Evolutionary conservation across 2,888 invertebrate species (phyloP).

Genomic region (Eupelmus urozonus): DNA sequence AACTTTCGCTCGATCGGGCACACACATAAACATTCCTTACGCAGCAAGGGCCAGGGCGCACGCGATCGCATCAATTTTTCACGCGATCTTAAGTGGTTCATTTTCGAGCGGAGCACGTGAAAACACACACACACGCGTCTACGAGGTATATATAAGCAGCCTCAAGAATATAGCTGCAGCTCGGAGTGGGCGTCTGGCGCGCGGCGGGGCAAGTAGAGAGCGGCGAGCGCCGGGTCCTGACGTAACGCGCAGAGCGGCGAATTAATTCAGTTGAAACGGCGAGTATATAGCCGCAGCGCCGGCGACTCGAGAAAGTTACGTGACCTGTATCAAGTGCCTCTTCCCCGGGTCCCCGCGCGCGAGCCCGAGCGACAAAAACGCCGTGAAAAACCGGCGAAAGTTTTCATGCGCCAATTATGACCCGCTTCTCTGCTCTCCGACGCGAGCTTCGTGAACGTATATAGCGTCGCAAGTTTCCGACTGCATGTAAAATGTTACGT

Average conservation of each 20-base stretch:
- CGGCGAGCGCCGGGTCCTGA: slow-evolving; percentile 15
- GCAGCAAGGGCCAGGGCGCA: too few relatives aligned
- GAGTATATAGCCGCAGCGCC: slow-evolving; percentile 59
- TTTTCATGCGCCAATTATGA: slow-evolving; percentile 60
- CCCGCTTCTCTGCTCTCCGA: slow-evolving; percentile 10
- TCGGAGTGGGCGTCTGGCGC: neutral
- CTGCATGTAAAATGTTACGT: too few relatives aligned
- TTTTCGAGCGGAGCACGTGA: neutral
- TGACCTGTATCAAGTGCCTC: slow-evolving; percentile 67
- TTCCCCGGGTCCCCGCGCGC: slow-evolving; percentile 51
- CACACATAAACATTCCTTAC: neutral
- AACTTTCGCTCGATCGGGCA: neutral
- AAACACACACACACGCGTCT: neutral
- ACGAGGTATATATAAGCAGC: neutral
- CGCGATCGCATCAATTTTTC: neutral
- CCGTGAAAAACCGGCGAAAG: slow-evolving; percentile 65
- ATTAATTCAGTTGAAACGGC: slow-evolving; percentile 70
- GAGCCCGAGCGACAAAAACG: slow-evolving; percentile 61
- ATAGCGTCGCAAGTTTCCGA: too few relatives aligned
- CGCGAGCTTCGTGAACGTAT: too few relatives aligned
- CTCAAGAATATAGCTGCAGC: neutral
- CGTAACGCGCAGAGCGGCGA: slow-evolving; percentile 62
- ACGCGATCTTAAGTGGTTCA: neutral
- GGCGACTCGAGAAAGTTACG: slow-evolving; percentile 69
- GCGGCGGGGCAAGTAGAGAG: neutral